Conservation (phyloP, 2,797 vertebrate species). For the Podarcis lilfordi region DNA sequence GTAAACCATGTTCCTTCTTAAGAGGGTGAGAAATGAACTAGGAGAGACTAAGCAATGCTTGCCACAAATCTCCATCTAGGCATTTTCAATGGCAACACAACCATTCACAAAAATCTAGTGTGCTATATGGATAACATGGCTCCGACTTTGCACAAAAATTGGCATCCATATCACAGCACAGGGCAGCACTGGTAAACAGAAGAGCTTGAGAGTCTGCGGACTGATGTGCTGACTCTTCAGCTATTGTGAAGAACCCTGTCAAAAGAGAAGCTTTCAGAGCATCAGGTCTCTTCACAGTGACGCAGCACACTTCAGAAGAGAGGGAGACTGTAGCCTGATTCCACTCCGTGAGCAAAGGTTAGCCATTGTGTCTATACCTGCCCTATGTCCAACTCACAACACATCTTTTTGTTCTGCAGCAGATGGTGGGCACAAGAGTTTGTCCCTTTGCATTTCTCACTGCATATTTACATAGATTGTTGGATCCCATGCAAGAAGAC, state of each 20-base stretch:
- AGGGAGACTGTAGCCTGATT: neutral
- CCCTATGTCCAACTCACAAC: neutral
- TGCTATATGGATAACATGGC: fast-evolving
- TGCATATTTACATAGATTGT: neutral
- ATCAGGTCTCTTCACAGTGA: neutral
- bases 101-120: neutral
- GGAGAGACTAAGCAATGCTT: neutral
- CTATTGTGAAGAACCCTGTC: neutral
- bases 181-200: neutral
- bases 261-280: neutral
- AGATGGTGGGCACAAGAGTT: neutral
- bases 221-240: neutral
- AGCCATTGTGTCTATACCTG: too few relatives aligned
- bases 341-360: neutral
- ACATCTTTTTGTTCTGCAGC: neutral
- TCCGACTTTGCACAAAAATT: neutral
- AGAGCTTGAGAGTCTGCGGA: neutral
- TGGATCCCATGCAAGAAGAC: neutral
- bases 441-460: neutral
- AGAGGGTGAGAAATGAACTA: neutral
- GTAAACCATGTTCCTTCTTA: neutral
- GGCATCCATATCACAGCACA: neutral
- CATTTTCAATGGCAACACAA: neutral
- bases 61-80: neutral
- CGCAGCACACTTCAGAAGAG: neutral